A percentile compares a stretch with the other conserved stretches of the same genome.
Evolutionary conservation across 2,797 vertebrate species (phyloP).

Genomic region (Micropoecilia bifurca): DNA sequence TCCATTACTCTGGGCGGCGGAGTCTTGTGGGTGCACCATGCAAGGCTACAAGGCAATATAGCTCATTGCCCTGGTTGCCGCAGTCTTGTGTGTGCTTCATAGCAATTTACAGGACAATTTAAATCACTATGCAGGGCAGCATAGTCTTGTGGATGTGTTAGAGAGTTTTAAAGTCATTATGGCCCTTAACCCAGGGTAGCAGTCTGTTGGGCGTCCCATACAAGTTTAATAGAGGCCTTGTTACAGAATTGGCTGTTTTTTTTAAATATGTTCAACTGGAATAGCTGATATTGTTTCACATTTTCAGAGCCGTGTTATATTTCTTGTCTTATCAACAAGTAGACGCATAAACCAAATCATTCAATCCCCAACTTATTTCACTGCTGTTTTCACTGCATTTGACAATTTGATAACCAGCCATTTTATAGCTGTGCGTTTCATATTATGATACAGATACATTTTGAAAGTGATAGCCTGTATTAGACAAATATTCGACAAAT

Average conservation of each 20-base stretch:
- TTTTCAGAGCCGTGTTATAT: not conserved
- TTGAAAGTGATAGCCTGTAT: not conserved
- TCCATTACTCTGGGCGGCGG: not conserved
- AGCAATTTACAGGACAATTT: not conserved
- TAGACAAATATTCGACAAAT: not conserved
- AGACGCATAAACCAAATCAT: not conserved
- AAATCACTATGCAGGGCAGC: not conserved
- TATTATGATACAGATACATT: not conserved
- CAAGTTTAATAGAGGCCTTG: not conserved
- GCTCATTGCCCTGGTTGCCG: not conserved
- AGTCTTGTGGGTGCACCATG: not conserved
- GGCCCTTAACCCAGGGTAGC: not conserved
- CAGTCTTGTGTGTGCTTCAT: not conserved
- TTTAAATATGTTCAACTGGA: not conserved
- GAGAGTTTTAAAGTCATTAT: not conserved
- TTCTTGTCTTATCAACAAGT: not conserved
- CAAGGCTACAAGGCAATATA: not conserved
- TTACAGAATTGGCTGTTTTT: not conserved
- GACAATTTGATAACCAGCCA: not conserved
- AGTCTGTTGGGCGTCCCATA: not conserved
- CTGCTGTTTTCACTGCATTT: not conserved
- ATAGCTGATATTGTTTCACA: not conserved
- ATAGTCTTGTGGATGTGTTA: not conserved
- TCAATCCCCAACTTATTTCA: not conserved
- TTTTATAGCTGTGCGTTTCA: not conserved